Conservation (phyloP, 2,113 vertebrate species). For the Bolborhynchus lineola region DNA sequence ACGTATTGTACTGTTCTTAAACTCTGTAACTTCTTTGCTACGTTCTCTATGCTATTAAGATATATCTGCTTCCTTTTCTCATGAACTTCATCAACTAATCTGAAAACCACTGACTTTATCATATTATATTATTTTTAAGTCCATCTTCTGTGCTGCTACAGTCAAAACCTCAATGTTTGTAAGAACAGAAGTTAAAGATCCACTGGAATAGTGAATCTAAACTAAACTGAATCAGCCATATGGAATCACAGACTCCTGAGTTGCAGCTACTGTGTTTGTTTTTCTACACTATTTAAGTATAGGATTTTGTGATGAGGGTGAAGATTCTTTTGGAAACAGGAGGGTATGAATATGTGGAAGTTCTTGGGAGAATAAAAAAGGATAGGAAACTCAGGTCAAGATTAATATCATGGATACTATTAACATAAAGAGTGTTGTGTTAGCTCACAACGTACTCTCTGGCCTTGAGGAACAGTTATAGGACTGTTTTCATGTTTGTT, state of each 20-base stretch:
- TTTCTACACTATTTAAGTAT: not conserved
- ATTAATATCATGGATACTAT: not conserved
- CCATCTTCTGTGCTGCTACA: fast-evolving
- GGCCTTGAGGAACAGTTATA: not conserved
- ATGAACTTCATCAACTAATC: not conserved
- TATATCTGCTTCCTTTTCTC: not conserved
- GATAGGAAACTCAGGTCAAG: not conserved
- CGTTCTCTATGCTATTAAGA: not conserved
- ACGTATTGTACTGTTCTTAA: not conserved
- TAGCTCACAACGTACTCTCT: fast-evolving
- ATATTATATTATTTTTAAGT: not conserved
- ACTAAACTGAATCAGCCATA: not conserved
- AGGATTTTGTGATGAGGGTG: not conserved
- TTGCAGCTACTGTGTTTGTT: not conserved
- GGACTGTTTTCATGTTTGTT: not conserved
- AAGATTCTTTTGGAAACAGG: not conserved
- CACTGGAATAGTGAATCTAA: not conserved
- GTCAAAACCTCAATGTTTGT: not conserved
- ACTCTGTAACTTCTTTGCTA: fast-evolving
- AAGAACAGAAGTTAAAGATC: not conserved
- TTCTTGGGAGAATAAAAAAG: not conserved
- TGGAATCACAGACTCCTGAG: not conserved
- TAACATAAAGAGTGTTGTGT: not conserved
- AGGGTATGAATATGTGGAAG: not conserved
- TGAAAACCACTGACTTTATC: not conserved